phyloP scores from a whole-genome alignment of 2,888 invertebrate genomes.

The Encarsia formosa region DNA sequence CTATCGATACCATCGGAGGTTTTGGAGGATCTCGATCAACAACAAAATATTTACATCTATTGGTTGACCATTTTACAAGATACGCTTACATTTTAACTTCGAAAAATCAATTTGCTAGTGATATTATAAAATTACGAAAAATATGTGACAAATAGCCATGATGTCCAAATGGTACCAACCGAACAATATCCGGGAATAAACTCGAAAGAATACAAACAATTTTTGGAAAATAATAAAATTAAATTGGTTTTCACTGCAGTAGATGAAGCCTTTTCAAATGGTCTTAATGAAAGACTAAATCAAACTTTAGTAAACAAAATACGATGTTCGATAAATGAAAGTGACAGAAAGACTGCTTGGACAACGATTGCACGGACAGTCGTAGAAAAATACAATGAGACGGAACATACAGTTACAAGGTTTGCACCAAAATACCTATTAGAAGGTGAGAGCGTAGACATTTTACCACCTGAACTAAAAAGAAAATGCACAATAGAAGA shows the following conservation, averaged over 20 bases:
- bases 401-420: slow-evolving; percentile 33
- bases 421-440: slow-evolving; percentile 35
- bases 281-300: slow-evolving; percentile 30
- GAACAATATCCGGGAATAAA: slow-evolving; percentile 26
- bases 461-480: slow-evolving; percentile 28
- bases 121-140: slow-evolving; percentile 19
- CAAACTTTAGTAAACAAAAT: slow-evolving; percentile 30
- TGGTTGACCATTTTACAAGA: slow-evolving; percentile 22
- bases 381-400: slow-evolving; percentile 35
- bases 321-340: slow-evolving; percentile 24
- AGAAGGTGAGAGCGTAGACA: slow-evolving; percentile 28
- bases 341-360: slow-evolving; percentile 14
- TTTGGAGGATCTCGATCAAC: slow-evolving; percentile 26
- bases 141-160: slow-evolving; percentile 1
- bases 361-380: slow-evolving; percentile 18
- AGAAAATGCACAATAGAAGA: slow-evolving; percentile 20
- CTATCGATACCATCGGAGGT: slow-evolving; percentile 31
- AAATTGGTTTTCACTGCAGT: slow-evolving; percentile 19
- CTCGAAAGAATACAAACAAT: slow-evolving; percentile 21
- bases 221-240: slow-evolving; percentile 13
- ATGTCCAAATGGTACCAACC: slow-evolving; percentile 13
- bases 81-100: slow-evolving; percentile 22
- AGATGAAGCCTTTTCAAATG: slow-evolving; percentile 29
- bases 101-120: slow-evolving; percentile 15
- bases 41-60: slow-evolving; percentile 25